These are phyloP conservation scores for Syngnathoides biaculeatus DNA, from an alignment of 2,113 vertebrate genomes.

Conservation along the genomic window DNA sequence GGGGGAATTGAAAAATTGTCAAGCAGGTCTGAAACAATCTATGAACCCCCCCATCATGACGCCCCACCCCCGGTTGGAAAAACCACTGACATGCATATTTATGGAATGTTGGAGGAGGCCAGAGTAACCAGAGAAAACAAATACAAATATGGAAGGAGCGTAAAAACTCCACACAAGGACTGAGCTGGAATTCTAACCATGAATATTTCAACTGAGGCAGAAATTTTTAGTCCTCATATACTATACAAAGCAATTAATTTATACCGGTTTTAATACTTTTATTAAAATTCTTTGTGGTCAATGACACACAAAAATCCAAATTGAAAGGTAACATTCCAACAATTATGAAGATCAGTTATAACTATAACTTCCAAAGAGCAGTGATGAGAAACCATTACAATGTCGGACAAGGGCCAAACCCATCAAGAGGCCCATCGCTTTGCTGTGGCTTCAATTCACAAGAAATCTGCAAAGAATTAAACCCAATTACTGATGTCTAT, in stretches of 20 bases:
- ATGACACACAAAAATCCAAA: not conserved
- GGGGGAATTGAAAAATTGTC: too few species aligned
- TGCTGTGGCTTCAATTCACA: conserved; percentile 1
- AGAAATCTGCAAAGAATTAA: conserved; percentile 1
- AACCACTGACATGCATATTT: too few species aligned
- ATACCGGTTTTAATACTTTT: conserved; percentile 1
- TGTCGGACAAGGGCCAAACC: not conserved
- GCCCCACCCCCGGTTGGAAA: too few species aligned
- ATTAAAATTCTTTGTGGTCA: not conserved
- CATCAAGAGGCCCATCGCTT: not conserved
- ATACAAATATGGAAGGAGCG: too few species aligned
- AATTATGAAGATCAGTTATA: conserved; percentile 1
- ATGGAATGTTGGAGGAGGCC: too few species aligned
- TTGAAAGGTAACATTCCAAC: not conserved
- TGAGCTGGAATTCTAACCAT: not conserved
- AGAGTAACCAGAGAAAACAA: too few species aligned
- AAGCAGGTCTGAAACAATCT: too few species aligned
- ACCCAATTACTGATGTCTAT: not conserved
- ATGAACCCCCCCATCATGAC: too few species aligned
- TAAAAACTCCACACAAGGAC: too few species aligned
- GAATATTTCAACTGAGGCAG: not conserved
- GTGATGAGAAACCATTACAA: conserved; percentile 1
- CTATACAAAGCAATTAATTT: not conserved
- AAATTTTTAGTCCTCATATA: not conserved
- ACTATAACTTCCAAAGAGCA: not conserved